These are phyloP conservation scores for Acleris emargana DNA, from an alignment of 2,888 invertebrate genomes.

Conservation along the genomic window DNA sequence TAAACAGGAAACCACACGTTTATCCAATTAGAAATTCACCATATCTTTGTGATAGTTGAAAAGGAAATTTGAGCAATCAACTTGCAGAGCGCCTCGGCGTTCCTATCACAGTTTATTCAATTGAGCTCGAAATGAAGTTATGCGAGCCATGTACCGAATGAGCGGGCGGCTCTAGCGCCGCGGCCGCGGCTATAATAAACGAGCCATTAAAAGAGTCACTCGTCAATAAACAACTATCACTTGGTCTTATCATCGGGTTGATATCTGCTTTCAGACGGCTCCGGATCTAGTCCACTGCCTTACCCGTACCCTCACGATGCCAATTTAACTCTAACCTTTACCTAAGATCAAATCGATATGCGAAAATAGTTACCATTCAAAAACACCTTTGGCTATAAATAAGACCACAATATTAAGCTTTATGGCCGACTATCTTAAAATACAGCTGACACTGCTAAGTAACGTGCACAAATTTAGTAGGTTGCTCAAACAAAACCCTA, in stretches of 20 bases:
- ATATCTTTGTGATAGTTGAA: conserved; percentile 84
- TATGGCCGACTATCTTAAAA: conserved; percentile 58
- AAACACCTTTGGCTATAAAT: conserved; percentile 55
- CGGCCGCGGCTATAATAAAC: conserved; percentile 19
- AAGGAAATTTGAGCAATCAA: conserved; percentile 84
- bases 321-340: conserved; percentile 46
- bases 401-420: conserved; percentile 61
- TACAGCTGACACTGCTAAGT: conserved; percentile 62
- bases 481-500: conserved; percentile 56
- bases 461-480: conserved; percentile 62
- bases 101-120: conserved; percentile 84
- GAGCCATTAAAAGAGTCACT: conserved; percentile 25
- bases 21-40: conserved; percentile 85
- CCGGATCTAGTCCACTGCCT: conserved; percentile 26
- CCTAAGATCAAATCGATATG: conserved; percentile 46
- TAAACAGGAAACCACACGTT: conserved; percentile 84
- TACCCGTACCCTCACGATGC: conserved; percentile 32
- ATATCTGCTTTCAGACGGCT: conserved; percentile 10
- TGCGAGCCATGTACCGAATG: conserved; percentile 67
- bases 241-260: conserved; percentile 13
- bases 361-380: conserved; percentile 51
- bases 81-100: conserved; percentile 78
- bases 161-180: conserved; percentile 46
- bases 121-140: conserved; percentile 82
- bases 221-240: conserved; percentile 13